Base-by-base conservation (phyloP, 2,113 vertebrate genomes). In the Falco punctatus region DNA sequence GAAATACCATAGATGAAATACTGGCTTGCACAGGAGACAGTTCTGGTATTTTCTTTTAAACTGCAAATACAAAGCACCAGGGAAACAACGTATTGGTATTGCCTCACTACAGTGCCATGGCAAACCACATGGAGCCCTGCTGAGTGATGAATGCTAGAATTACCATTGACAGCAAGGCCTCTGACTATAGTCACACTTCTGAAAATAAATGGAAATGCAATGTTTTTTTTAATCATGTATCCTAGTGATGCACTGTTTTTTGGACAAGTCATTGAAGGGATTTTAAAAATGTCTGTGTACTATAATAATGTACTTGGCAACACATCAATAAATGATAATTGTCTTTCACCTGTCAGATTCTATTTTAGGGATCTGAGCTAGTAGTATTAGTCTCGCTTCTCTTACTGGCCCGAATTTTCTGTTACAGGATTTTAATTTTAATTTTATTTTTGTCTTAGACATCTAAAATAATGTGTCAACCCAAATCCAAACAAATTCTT, bases 111-210 rank as follows among this genome's bases (percentile, higher is more conserved):
- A 64, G 26, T 52, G 51, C 51, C 46, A 27, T 55, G 62, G 35
- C 61, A 91, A 81, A 72, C 17, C 44, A 75, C 46, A 21, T 42
- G n/a, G 78, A 93, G 49, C 55, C 64, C 54, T 26, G 32, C 28
- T 92, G 94, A 95, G 59, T 97, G 97, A 96, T 95, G 73, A 94
- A 27, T 81, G 35, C 48, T 64, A 81, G 91, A 94, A 97, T 93
- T 65, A 83, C 40, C 38, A 4, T 35, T 97, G 95, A 95, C 91
- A 97, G 70, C 57, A 91, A 90, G 54, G 85, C 48, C 28, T 91
- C 94, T 93, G 69, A 86, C 83, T 87, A 30, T 42, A 79, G 67
- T 52, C 38, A n/a, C 14, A 5, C 11, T 86, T 82, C 77, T 96
- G 84, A 87, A 94, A 96, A 90, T 73, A 95, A 86, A 94, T 77